phyloP scores from a whole-genome alignment of 2,113 vertebrate genomes.

The Rhea pennata region DNA sequence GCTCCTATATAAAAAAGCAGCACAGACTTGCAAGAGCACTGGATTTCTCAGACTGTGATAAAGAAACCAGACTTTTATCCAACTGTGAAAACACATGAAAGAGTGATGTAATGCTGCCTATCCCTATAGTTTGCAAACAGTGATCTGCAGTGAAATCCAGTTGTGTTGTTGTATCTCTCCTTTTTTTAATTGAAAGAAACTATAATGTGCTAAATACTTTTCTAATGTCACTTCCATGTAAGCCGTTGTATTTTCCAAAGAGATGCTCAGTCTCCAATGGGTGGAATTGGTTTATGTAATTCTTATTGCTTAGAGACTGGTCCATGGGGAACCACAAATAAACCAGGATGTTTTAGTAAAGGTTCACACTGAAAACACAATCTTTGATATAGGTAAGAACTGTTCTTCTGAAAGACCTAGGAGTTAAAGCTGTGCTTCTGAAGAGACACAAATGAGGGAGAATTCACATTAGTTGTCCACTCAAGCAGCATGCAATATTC shows the following conservation, averaged over 20 bases:
- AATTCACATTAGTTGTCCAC: neutral
- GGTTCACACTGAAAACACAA: neutral
- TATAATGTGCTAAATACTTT: neutral
- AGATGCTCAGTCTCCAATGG: neutral
- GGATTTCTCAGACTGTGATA: neutral
- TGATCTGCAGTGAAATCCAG: neutral
- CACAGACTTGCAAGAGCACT: neutral
- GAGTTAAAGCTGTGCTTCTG: neutral
- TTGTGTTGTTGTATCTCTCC: neutral
- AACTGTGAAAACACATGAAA: neutral
- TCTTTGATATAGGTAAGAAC: neutral
- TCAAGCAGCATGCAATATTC: fast-evolving
- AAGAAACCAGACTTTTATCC: neutral
- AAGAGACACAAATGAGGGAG: neutral
- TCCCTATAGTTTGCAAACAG: fast-evolving
- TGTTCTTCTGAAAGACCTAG: neutral
- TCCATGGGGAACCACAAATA: neutral
- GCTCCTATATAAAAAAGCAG: slow-evolving; percentile 30
- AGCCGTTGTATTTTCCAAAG: neutral
- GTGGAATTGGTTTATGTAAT: neutral
- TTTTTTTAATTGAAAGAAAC: neutral
- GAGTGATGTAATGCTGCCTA: neutral
- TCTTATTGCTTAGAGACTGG: neutral
- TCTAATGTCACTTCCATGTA: fast-evolving
- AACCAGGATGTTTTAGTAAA: neutral